Evolutionary conservation across 2,888 invertebrate genomes (phyloP).

Genomic region (Schrankia costaestrigalis): DNA sequence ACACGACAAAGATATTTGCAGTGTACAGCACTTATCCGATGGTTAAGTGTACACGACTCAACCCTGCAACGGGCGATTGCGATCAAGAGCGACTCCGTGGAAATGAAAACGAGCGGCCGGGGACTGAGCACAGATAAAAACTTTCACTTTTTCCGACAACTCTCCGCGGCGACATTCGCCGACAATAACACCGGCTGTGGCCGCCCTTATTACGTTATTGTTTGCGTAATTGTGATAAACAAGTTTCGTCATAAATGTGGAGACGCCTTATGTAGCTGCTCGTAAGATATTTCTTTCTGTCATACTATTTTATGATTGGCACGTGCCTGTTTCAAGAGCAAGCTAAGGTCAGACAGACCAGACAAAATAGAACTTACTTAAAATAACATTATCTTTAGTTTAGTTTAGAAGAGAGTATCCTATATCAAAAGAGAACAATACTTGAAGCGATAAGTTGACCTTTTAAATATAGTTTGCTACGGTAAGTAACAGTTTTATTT

Average conservation of each 20-base stretch:
- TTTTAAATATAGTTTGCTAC: conserved; percentile 43
- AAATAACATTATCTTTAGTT: conserved; percentile 20
- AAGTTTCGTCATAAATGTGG: conserved; percentile 49
- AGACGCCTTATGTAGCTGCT: conserved; percentile 20
- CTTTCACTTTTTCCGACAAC: conserved; percentile 74
- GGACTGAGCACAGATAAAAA: conserved; percentile 72
- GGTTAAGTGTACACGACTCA: conserved; percentile 43
- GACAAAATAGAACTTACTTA: no score
- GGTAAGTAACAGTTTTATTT: conserved; percentile 71
- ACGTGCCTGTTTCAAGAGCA: no score
- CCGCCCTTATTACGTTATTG: conserved; percentile 65
- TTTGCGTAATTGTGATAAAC: conserved; percentile 62
- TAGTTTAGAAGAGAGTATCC: not conserved
- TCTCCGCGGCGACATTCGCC: conserved; percentile 64
- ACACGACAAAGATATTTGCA: conserved; percentile 25
- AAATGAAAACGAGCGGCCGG: conserved; percentile 70
- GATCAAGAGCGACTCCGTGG: conserved; percentile 66
- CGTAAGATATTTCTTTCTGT: no score
- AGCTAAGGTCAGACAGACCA: no score
- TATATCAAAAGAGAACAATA: conserved; percentile 19
- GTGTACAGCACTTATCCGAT: conserved; percentile 51
- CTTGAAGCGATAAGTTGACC: conserved; percentile 55
- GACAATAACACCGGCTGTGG: conserved; percentile 64
- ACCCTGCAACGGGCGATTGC: conserved; percentile 57
- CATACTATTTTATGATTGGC: conserved; percentile 8